These are phyloP conservation scores for Meloe dianella DNA, from an alignment of 2,888 invertebrate genomes.

Conservation along the genomic window DNA sequence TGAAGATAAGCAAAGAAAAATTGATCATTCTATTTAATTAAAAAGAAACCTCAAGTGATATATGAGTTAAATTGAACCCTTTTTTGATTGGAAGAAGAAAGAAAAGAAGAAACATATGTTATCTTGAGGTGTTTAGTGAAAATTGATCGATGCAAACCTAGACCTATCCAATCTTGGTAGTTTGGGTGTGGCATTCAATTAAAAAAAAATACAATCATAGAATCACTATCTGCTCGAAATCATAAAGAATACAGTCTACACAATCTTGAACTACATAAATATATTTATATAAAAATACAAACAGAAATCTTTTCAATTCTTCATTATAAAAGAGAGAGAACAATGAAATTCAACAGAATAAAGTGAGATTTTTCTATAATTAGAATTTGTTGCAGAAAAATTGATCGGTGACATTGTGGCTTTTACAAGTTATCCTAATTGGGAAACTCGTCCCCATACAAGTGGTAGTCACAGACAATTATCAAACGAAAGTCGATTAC, in stretches of 20 bases:
- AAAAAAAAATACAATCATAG: not conserved
- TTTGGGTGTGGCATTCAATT: slow-evolving; percentile 10
- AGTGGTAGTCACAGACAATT: not conserved
- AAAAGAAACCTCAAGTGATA: not conserved
- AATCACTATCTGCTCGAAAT: not conserved
- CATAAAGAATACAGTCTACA: not conserved
- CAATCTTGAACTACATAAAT: not conserved
- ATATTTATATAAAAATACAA: not conserved
- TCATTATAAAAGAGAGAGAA: not conserved
- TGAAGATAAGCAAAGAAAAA: not conserved
- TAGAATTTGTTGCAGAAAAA: not conserved
- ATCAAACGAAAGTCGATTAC: not conserved
- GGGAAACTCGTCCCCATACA: not conserved
- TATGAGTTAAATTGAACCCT: not conserved
- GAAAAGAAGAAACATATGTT: not conserved
- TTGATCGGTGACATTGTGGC: not conserved
- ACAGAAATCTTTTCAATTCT: not conserved
- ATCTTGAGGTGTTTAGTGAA: not conserved
- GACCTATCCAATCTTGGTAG: slow-evolving; percentile 10
- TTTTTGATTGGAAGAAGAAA: not conserved
- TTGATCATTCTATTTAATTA: not conserved
- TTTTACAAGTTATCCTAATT: not conserved
- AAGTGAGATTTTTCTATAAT: not conserved
- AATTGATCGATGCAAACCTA: slow-evolving; percentile 6
- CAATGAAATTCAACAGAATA: not conserved